Base-by-base conservation (phyloP, 2,888 invertebrate genomes). In the Bombylius major region DNA sequence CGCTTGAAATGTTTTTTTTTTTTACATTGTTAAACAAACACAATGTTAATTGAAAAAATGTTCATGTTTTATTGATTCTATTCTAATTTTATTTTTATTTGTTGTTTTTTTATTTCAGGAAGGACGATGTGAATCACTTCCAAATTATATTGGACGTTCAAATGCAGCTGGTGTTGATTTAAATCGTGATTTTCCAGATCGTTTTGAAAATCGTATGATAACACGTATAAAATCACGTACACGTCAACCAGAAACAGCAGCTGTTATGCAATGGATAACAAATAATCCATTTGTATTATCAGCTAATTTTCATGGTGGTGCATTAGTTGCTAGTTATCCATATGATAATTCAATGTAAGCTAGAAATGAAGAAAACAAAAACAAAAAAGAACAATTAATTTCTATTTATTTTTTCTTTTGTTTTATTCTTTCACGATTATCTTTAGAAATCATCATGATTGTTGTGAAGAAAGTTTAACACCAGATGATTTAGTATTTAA, bases 271-370 rank as follows among this genome's bases (percentile, higher is more conserved):
- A 47, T 97, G 95, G 95, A 87, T 96, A 49, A 76, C 84, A 55
- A 80, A 82, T 12, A 83, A 87, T 65, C 92, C 91, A 55, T 97
- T 96, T 70, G 94, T 95, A 42, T 77, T 96, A 51, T 96, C 95
- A 0, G 95, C 89, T 4, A 97, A 96, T 73, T 79, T 96, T 51
- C 96, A 96, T 70, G 96, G 94, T n/a, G 96, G 96, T 3, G 72
- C 73, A 14, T 77, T 97, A 59, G 96, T 98, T 13, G 97, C 94
- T 49, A 95, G 94, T 67, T 98, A 97, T 74, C 99, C 99, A 0
- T 99, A 82, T 68, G 97, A 95, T 73, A 87, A 92, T 71, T 85
- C 87, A 14, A 79, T 79, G 89, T 88, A 76, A 75, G 73, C 44
- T 44, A 5, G n/a, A n/a, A n/a, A n/a, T n/a, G n/a, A 9, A 9